Percentiles rank a stretch among this genome's conserved stretches.
phyloP scores from a whole-genome alignment of 2,113 vertebrate species.

The Tragelaphus imberbis region DNA sequence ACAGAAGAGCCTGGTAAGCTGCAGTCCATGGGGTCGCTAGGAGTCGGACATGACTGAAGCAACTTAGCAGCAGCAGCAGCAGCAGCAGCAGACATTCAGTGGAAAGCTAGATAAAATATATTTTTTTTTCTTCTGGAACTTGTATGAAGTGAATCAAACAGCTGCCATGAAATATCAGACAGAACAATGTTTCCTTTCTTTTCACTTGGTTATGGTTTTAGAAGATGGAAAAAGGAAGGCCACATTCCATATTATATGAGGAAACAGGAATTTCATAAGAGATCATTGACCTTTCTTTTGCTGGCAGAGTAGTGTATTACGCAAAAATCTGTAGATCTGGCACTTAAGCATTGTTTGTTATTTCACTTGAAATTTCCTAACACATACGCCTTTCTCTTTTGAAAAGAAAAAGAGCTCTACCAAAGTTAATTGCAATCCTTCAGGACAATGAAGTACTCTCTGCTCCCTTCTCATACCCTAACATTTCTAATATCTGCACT shows the following conservation, averaged over 20 bases:
- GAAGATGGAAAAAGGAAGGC: not conserved
- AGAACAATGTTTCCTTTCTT: not conserved
- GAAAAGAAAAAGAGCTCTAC: not conserved
- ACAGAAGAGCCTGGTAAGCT: too few species aligned
- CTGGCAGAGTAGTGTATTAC: not conserved
- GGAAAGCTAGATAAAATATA: not conserved
- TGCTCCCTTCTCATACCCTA: not conserved
- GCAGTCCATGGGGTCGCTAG: too few species aligned
- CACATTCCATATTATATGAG: not conserved
- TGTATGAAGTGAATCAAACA: not conserved
- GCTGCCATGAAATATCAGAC: not conserved
- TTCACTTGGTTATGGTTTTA: not conserved
- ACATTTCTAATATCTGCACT: not conserved
- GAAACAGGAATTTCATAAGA: not conserved
- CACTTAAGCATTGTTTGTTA: not conserved
- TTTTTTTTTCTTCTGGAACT: not conserved
- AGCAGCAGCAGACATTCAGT: not conserved
- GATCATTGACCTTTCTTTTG: not conserved
- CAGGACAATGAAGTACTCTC: not conserved
- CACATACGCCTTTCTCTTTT: not conserved
- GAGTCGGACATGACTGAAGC: too few species aligned
- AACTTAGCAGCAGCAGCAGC: too few species aligned
- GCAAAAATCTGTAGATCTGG: not conserved
- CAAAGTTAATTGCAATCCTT: not conserved
- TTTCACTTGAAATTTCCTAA: not conserved